Base-by-base conservation (phyloP, 2,888 invertebrate species). In the Phymatocera aterrima region DNA sequence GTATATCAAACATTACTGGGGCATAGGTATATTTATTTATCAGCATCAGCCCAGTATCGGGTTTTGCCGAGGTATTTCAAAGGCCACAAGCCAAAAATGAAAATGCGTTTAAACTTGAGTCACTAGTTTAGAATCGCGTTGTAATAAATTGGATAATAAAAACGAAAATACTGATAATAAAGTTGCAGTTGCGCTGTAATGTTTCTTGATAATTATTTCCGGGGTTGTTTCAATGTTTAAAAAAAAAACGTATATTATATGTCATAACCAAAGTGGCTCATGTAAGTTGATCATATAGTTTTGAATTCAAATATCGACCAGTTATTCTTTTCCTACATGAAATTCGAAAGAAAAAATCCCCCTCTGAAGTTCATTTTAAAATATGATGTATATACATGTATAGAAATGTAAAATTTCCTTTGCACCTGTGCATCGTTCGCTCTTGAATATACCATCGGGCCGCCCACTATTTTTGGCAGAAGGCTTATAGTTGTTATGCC, bases 401-500 rank as follows among this genome's bases (percentile, higher is more conserved):
- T 40, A 40, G 4, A 15, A 3, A 51, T 51, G 15, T 1, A 18
- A 15, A 15, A 12, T 15, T 51, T 51, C n/a, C 10, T 1, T 21
- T 34, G 24, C 28, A 34, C 48, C 48, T 31, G 34, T 51, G 34
- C 31, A 51, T 34, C 6, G 51, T 48, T 72, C 43, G 51, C 51
- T 34, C 72, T 34, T 72, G 72, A 72, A 72, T 4, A 72, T 6
- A 34, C 6, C 61, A 24, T 2, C 21, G n/a, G 12, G 77, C 65
- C 54, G 43, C 77, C 48, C 77, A 65, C 51, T 79, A 79, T 77
- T 79, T 79, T 72, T 79, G 79, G 79, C 75, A 54, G 48, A 57
- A 65, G 65, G 51, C 18, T 79, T 51, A 54, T 61, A 34, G 31
- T 64, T 31, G 77, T 75, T 64, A 34, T 77, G 78, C 74, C 78